Evolutionary conservation across 1,140 invertebrate species (phyloP).

Genomic region (Atopsyche davidsoni): DNA sequence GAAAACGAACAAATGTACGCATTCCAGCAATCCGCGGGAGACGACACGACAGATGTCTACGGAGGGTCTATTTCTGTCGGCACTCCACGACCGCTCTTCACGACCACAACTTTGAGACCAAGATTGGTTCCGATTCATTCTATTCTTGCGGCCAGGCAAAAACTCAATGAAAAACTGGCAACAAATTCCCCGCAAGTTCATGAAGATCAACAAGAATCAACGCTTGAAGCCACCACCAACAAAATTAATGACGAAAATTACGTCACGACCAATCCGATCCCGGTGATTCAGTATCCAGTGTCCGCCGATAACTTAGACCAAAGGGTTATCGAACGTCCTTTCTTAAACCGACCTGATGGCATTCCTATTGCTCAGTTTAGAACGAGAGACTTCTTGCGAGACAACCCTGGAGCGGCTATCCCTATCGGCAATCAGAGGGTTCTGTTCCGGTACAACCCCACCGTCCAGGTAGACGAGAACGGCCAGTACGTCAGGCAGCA

Average conservation of each 20-base stretch:
- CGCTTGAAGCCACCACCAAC: conserved; percentile 44
- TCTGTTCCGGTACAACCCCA: conserved; percentile 42
- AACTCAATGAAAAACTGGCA: conserved; percentile 44
- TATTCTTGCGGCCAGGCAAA: conserved; percentile 39
- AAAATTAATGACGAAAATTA: conserved; percentile 41
- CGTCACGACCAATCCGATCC: conserved; percentile 43
- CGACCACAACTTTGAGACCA: conserved; percentile 50
- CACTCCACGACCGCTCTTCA: conserved; percentile 59
- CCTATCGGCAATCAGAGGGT: conserved; percentile 48
- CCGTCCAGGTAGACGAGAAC: conserved; percentile 38
- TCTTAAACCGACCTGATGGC: conserved; percentile 41
- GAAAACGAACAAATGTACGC: conserved; percentile 44
- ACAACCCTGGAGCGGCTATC: conserved; percentile 44
- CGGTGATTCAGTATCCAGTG: conserved; percentile 39
- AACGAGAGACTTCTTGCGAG: conserved; percentile 44
- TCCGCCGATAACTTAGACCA: conserved; percentile 38
- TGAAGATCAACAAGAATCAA: conserved; percentile 40
- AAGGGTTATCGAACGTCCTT: conserved; percentile 44
- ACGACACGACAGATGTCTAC: conserved; percentile 61
- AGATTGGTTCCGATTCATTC: conserved; percentile 44
- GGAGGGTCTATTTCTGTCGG: conserved; percentile 54
- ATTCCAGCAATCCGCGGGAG: conserved; percentile 48
- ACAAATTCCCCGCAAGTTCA: conserved; percentile 38
- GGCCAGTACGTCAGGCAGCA: conserved; percentile 41
- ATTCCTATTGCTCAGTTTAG: conserved; percentile 43